Conservation (phyloP, 2,113 vertebrate species). For the Mirza zaza region DNA sequence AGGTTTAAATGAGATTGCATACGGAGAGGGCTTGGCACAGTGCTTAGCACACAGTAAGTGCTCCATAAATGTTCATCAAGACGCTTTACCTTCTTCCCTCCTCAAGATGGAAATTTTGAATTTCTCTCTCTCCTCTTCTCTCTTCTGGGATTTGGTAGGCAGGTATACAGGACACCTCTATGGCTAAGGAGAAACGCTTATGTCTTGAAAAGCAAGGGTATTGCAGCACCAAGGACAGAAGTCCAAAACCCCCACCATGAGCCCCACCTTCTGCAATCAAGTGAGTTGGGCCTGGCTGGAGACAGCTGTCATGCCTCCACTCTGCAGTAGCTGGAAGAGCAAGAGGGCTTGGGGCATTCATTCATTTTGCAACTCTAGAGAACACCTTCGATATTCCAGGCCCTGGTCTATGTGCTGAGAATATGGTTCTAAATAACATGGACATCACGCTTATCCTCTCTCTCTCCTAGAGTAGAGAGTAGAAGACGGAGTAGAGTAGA, state of each 20-base stretch:
- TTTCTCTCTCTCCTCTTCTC: background rate
- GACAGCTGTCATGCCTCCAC: background rate
- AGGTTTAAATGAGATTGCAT: background rate
- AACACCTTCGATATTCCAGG: background rate
- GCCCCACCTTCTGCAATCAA: background rate
- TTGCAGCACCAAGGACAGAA: slow-evolving; percentile 61
- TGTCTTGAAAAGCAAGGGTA: rapidly evolving
- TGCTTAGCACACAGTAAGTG: background rate
- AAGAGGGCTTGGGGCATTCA: too few relatives aligned
- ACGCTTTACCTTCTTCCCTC: background rate
- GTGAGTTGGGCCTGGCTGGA: background rate
- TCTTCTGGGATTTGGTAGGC: background rate
- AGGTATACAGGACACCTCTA: rapidly evolving
- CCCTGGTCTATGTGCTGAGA: background rate
- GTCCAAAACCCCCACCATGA: rapidly evolving
- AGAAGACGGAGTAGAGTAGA: too few relatives aligned
- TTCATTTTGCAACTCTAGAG: background rate
- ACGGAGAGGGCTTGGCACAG: background rate
- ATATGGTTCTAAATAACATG: background rate
- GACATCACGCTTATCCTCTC: background rate
- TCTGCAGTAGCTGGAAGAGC: background rate
- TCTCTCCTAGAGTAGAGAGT: background rate
- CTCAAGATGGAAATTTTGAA: background rate
- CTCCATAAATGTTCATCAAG: background rate
- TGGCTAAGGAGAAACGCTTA: background rate